phyloP scores from a whole-genome alignment of 2,113 vertebrate genomes.

The Urocynchramus pylzowi region DNA sequence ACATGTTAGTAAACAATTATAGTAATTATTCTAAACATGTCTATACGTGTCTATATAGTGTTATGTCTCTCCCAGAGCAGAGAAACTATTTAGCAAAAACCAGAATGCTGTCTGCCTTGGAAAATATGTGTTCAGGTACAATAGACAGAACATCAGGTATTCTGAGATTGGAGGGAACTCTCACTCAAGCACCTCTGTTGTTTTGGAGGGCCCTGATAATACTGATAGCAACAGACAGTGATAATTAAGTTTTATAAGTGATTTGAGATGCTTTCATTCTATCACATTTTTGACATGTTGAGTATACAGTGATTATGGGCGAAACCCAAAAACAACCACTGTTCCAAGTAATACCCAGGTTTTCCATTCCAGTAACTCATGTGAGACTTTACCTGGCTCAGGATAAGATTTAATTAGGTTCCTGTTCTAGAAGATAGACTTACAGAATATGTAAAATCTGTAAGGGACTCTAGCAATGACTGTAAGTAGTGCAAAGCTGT shows the following conservation, averaged over 20 bases:
- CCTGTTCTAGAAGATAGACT: background rate
- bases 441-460: background rate
- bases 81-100: background rate
- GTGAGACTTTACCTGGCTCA: background rate
- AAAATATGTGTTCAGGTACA: background rate
- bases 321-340: background rate
- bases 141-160: background rate
- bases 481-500: background rate
- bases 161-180: background rate
- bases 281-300: background rate
- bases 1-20: background rate
- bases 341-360: background rate
- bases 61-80: background rate
- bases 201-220: background rate
- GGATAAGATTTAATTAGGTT: background rate
- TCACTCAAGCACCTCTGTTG: background rate
- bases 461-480: background rate
- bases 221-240: background rate
- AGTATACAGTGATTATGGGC: background rate
- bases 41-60: background rate
- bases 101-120: background rate
- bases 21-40: background rate
- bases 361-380: background rate
- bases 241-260: background rate
- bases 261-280: background rate